Conservation (phyloP, 2,888 invertebrate species). For the Dryocosmus kuriphilus region DNA sequence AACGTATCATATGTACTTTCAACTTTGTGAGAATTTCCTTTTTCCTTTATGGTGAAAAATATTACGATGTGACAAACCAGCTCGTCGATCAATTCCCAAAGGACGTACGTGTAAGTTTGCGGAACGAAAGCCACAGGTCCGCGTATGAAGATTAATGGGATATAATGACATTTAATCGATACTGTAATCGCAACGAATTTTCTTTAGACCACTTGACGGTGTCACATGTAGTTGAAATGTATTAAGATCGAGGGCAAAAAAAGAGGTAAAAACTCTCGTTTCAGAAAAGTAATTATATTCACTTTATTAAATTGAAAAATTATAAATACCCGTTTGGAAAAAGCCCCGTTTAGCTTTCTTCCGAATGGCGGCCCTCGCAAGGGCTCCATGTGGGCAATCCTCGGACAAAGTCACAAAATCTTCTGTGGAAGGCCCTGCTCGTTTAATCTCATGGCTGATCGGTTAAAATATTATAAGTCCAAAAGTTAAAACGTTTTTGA, state of each 20-base stretch:
- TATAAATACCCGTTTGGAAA: too few species aligned
- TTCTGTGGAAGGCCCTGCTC: too few species aligned
- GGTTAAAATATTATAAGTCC: too few species aligned
- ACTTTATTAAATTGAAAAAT: neutral
- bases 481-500: too few species aligned
- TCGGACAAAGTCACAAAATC: too few species aligned
- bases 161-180: constrained; percentile 15
- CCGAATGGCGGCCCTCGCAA: too few species aligned
- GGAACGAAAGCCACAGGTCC: constrained; percentile 27
- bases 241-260: neutral
- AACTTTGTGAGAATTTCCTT: neutral
- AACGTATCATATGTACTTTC: neutral
- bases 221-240: neutral
- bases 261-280: neutral
- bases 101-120: neutral
- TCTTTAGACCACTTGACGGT: neutral
- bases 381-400: too few species aligned
- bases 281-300: neutral
- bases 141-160: neutral
- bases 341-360: too few species aligned
- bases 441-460: too few species aligned
- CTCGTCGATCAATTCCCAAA: constrained; percentile 1
- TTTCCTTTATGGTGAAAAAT: neutral
- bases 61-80: neutral
- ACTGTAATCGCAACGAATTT: neutral